Evolutionary conservation across 2,888 invertebrate species (phyloP), one percentile per base, ranked within the genome.

Genomic region (Phalera bucephala): DNA sequence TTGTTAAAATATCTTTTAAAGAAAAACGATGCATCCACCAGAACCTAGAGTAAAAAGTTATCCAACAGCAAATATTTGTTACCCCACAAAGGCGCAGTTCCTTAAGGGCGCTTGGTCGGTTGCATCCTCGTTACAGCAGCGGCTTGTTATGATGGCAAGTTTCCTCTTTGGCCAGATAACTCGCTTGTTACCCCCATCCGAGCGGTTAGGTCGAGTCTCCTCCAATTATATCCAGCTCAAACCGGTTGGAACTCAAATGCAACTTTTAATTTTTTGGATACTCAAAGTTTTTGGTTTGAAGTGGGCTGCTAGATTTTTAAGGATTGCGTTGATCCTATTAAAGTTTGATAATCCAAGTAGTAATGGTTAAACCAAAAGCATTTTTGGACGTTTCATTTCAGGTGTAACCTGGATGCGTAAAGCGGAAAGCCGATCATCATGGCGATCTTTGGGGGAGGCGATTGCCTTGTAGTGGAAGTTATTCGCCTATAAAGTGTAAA

Each of bases 141-240:
- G 52, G 68, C 68, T 70, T 74, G 72, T 80, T 80, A 73, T 58
- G 61, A 44, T 59, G 29, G 29, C 19, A 55, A 60, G 52, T 59
- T 63, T 57, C 57, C 68, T 68, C 66, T 71, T 74, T 71, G 64
- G 48, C 72, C 69, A 71, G 66, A 71, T 72, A 58, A 66, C 65
- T 64, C 74, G 82, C 83, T 76, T 81, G 82, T 84, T 83, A 83
- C 80, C 72, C 71, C 56, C 69, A 65, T 77, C 78, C 84, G 77
- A 72, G 45, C 63, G 85, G 88, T 87, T 87, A 80, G 68, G 72
- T 85, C 59, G 77, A 85, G 82, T 74, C 83, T 86, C 74, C 82
- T 87, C 79, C 88, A 88, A 88, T 88, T 88, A 88, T 79, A 67
- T 76, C 72, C 72, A 73, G 72, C 71, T 75, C 76, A 72, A 86